Conservation (phyloP, 2,797 vertebrate genomes). For the Cyclopterus lumpus region DNA sequence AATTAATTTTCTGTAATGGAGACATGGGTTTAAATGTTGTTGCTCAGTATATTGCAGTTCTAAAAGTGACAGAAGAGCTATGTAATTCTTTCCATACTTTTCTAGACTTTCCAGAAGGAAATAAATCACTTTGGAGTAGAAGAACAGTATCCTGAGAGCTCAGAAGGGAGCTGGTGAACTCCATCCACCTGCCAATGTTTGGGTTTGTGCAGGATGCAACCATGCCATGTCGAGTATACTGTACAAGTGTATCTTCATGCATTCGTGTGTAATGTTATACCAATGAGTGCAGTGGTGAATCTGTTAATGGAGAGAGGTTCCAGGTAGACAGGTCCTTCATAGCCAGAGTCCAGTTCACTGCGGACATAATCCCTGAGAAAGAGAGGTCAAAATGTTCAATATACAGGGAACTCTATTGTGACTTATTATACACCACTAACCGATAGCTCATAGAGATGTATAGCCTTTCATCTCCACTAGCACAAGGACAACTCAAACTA, state of each 20-base stretch:
- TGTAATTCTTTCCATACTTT: background rate
- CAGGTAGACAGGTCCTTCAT: slow-evolving; percentile 96
- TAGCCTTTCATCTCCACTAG: background rate
- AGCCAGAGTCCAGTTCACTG: slow-evolving; percentile 94
- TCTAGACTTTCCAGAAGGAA: background rate
- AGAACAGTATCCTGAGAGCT: background rate
- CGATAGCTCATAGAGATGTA: background rate
- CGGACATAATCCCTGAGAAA: slow-evolving; percentile 94
- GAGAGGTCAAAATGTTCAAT: slow-evolving; percentile 39
- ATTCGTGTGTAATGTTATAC: slow-evolving; percentile 75
- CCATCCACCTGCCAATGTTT: background rate
- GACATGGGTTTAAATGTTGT: background rate
- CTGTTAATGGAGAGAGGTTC: slow-evolving; percentile 98
- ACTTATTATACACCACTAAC: background rate
- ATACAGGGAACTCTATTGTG: slow-evolving; percentile 4
- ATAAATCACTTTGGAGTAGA: background rate
- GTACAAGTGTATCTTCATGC: background rate
- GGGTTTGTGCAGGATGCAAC: background rate
- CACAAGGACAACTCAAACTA: slow-evolving; percentile 2
- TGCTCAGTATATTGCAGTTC: too few species aligned
- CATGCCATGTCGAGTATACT: background rate
- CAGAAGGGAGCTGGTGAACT: background rate
- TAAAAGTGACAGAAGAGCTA: background rate
- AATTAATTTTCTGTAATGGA: background rate
- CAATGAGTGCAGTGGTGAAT: slow-evolving; percentile 96